Evolutionary conservation across 2,113 vertebrate species (phyloP).

Genomic region (Ciconia maguari): DNA sequence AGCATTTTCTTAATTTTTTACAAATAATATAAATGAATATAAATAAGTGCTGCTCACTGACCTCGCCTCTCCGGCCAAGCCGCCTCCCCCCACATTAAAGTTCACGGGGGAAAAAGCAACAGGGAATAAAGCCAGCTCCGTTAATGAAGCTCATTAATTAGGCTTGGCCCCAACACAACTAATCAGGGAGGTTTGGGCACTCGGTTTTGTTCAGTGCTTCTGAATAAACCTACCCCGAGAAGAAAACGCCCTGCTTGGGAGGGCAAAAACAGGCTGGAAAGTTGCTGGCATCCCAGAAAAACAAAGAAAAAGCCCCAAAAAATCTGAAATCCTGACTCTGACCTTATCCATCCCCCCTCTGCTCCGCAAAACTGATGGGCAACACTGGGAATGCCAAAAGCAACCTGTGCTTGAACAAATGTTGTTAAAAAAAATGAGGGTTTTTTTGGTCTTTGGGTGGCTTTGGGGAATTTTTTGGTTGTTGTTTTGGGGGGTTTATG

Average conservation of each 20-base stretch:
- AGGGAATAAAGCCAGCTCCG: background rate
- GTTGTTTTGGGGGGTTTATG: background rate
- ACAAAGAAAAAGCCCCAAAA: background rate
- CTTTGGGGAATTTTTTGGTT: too few relatives aligned
- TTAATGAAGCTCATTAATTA: conserved; percentile 64
- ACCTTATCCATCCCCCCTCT: accelerated
- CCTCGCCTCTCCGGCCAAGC: background rate
- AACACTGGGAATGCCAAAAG: accelerated
- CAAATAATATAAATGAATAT: background rate
- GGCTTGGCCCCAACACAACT: conserved; percentile 35
- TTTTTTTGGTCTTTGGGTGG: too few relatives aligned
- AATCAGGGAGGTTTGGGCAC: background rate
- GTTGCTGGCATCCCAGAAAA: background rate
- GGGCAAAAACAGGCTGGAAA: background rate
- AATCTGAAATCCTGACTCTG: accelerated
- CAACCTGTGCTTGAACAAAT: background rate
- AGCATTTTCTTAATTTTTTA: background rate
- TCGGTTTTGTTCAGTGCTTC: background rate
- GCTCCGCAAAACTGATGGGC: accelerated
- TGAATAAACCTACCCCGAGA: background rate
- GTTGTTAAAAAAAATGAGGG: accelerated
- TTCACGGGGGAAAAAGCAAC: background rate
- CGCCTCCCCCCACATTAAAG: accelerated
- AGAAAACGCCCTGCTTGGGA: accelerated
- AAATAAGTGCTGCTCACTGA: background rate